A percentile compares a stretch with the other conserved stretches of the same genome.
Evolutionary conservation across 2,888 invertebrate genomes (phyloP).

Genomic region (Tachina lurida): DNA sequence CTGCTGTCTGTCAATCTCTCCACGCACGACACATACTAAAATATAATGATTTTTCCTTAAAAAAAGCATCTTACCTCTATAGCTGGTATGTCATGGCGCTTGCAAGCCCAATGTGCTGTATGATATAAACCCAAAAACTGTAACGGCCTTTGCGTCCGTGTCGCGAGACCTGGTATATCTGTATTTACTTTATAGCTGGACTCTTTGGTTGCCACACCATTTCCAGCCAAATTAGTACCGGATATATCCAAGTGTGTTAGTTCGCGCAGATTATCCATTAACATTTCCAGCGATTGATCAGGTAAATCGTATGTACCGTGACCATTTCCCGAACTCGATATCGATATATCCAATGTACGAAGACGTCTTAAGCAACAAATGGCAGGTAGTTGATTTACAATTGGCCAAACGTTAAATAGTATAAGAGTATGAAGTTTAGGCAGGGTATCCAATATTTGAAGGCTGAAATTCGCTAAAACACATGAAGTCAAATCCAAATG

Average conservation of each 20-base stretch:
- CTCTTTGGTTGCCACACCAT: constrained; percentile 87
- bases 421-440: constrained; percentile 89
- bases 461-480: constrained; percentile 81
- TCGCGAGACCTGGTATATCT: constrained; percentile 94
- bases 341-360: constrained; percentile 93
- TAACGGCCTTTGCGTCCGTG: constrained; percentile 89
- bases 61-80: constrained; percentile 86
- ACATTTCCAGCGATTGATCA: constrained; percentile 86
- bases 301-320: constrained; percentile 90
- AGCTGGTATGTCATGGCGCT: constrained; percentile 95
- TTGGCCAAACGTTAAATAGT: constrained; percentile 90
- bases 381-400: constrained; percentile 85
- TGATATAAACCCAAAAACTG: constrained; percentile 96
- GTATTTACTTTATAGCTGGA: constrained; percentile 79
- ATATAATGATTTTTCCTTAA: background rate
- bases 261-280: constrained; percentile 89
- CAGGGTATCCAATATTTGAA: constrained; percentile 84
- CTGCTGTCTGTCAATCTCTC: no score
- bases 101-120: constrained; percentile 94
- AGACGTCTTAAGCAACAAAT: constrained; percentile 85
- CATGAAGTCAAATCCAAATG: constrained; percentile 82
- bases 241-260: constrained; percentile 95
- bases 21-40: background rate
- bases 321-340: constrained; percentile 85
- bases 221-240: constrained; percentile 96